Evolutionary conservation across 2,888 invertebrate genomes (phyloP).

Genomic region (Nasonia oneida): DNA sequence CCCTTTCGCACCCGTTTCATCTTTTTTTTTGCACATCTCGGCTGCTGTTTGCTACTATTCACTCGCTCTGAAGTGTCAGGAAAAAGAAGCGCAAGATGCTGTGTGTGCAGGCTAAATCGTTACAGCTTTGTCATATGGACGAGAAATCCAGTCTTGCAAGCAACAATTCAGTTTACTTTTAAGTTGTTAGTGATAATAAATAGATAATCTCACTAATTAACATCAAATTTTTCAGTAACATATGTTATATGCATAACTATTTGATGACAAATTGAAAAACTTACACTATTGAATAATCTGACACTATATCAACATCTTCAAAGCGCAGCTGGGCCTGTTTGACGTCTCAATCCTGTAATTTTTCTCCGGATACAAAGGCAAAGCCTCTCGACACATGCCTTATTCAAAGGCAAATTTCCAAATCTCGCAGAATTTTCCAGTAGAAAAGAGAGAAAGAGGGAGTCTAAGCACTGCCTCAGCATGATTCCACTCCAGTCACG

Average conservation of each 20-base stretch:
- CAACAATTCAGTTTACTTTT: no score
- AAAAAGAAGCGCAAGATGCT: background rate
- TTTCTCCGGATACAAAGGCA: conserved; percentile 18
- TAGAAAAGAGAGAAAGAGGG: conserved; percentile 14
- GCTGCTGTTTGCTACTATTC: background rate
- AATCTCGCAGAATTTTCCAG: conserved; percentile 24
- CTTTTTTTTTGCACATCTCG: background rate
- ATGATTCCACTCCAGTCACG: background rate
- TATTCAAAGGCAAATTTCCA: conserved; percentile 40
- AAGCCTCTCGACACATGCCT: conserved; percentile 27
- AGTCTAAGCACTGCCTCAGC: background rate
- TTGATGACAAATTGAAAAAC: background rate
- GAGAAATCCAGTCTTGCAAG: background rate
- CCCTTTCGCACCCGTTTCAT: background rate
- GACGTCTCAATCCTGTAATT: conserved; percentile 16
- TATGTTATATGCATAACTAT: no score
- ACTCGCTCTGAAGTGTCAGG: background rate
- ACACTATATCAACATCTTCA: background rate
- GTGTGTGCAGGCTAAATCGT: background rate
- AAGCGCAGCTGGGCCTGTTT: background rate
- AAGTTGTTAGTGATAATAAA: no score
- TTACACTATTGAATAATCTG: background rate
- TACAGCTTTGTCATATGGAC: background rate
- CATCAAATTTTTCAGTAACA: no score
- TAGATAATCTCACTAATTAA: no score